Conservation (phyloP, 2,113 vertebrate species). For the Spheniscus mendiculus region DNA sequence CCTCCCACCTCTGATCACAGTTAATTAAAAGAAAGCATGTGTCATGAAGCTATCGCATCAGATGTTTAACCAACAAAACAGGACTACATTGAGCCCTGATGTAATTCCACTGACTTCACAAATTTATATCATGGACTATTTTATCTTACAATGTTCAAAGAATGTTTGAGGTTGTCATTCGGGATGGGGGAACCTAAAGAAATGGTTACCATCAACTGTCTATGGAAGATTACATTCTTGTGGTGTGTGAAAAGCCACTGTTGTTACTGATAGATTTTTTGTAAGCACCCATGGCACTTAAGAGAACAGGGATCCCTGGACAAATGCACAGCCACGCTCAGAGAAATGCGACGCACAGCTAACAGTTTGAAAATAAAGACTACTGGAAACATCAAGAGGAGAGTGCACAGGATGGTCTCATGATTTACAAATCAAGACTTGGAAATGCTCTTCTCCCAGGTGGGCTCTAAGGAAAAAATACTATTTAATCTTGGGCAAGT, state of each 20-base stretch:
- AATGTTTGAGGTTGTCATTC: background rate
- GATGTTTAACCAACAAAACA: constrained; percentile 25
- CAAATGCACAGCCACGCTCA: background rate
- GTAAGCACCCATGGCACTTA: background rate
- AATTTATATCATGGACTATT: background rate
- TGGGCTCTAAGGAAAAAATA: background rate
- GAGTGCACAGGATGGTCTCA: background rate
- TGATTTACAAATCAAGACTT: background rate
- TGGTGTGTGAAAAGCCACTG: background rate
- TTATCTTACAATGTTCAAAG: background rate
- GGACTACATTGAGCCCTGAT: background rate
- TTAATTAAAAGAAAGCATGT: constrained; percentile 50
- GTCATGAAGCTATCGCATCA: background rate
- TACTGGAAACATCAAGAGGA: background rate
- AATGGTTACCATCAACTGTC: background rate
- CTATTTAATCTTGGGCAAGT: background rate
- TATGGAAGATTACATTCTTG: background rate
- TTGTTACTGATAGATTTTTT: background rate
- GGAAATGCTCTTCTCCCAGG: background rate
- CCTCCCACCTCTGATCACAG: constrained; percentile 39
- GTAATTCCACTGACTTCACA: background rate
- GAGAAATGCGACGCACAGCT: background rate
- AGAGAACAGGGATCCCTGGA: background rate
- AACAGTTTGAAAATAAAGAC: background rate
- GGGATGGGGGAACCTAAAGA: background rate